A percentile compares a stretch with the other conserved stretches of the same genome.
These are phyloP conservation scores for Crocallis elinguaria DNA, from an alignment of 2,888 invertebrate genomes.

Conservation along the genomic window DNA sequence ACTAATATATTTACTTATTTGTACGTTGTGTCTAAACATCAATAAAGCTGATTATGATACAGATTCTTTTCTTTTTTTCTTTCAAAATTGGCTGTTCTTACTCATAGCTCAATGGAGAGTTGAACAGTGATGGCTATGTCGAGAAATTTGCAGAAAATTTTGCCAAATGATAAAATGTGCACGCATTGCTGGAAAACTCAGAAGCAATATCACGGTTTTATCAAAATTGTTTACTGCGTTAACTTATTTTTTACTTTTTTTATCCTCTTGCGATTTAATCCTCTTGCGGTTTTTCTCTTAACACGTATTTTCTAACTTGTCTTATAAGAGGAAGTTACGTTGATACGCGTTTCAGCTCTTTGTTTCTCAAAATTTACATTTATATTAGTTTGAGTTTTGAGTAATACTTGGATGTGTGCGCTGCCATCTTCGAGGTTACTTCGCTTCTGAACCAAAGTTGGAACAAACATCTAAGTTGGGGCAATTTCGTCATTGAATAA, in stretches of 20 bases:
- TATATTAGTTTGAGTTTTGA: conserved; percentile 68
- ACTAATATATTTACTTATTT: no score
- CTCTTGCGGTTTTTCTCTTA: neutral
- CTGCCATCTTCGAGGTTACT: conserved; percentile 15
- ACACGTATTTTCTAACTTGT: conserved; percentile 7
- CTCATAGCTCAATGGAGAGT: no score
- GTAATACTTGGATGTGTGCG: conserved; percentile 52
- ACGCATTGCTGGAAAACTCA: no score
- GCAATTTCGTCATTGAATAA: conserved; percentile 19
- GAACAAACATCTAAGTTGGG: conserved; percentile 18
- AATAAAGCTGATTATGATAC: no score
- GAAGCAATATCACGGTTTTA: no score
- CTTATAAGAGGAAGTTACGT: conserved; percentile 52
- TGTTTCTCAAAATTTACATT: conserved; percentile 63
- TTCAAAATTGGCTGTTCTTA: no score
- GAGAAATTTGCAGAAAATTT: no score
- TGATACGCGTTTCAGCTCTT: conserved; percentile 47
- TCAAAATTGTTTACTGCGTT: neutral
- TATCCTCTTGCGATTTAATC: neutral
- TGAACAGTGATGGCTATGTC: no score
- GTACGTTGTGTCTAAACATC: no score
- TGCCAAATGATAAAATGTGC: no score
- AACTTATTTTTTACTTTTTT: neutral
- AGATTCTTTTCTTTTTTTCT: no score
- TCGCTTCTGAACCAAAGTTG: conserved; percentile 11